Percentiles rank a stretch among this genome's conserved stretches.
These are phyloP conservation scores for Vireo altiloquus DNA, from an alignment of 2,113 vertebrate genomes.

Conservation along the genomic window DNA sequence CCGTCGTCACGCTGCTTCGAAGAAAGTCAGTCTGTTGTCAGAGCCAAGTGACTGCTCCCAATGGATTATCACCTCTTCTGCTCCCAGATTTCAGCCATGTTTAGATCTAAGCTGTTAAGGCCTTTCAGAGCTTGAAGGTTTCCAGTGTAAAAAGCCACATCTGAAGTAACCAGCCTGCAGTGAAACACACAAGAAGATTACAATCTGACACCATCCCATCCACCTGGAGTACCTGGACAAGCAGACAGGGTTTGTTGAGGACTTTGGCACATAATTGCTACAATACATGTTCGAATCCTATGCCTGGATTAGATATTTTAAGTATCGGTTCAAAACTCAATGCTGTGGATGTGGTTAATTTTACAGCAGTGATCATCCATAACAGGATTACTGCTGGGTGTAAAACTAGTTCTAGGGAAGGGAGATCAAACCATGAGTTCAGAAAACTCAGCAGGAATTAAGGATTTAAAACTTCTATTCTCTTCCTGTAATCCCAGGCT, in stretches of 20 bases:
- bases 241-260: accelerated
- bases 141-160: constrained; percentile 97
- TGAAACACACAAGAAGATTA: neutral
- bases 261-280: neutral
- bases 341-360: neutral
- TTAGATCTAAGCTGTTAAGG: constrained; percentile 89
- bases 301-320: neutral
- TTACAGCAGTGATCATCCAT: neutral
- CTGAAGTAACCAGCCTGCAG: constrained; percentile 90
- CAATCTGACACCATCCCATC: accelerated
- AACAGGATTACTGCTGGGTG: neutral
- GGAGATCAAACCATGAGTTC: neutral
- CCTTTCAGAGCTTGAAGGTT: constrained; percentile 91
- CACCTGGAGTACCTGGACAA: neutral
- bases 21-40: constrained; percentile 29
- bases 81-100: constrained; percentile 98
- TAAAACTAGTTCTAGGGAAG: neutral
- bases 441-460: neutral
- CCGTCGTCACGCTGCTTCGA: constrained; percentile 9
- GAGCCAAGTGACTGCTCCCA: constrained; percentile 42
- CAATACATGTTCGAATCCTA: accelerated
- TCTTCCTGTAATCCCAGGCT: neutral
- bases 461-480: neutral
- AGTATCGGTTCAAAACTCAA: neutral
- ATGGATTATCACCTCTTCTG: constrained; percentile 92